Percentiles rank a stretch among this genome's conserved stretches.
These are phyloP conservation scores for Isoperla grammatica DNA, from an alignment of 2,888 invertebrate genomes.

Conservation along the genomic window DNA sequence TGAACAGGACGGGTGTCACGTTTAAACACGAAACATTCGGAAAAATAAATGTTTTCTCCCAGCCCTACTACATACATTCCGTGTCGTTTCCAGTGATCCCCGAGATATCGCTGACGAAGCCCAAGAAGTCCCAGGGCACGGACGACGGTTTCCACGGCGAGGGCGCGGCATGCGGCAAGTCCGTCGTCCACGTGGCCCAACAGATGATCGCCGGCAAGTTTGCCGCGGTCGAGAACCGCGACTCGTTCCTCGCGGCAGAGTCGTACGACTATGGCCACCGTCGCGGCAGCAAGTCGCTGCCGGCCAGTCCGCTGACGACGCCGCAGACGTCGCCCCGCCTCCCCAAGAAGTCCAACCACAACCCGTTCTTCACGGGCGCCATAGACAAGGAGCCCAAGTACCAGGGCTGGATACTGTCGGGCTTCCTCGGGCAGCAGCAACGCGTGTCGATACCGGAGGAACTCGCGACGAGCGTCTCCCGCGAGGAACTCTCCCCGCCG, in stretches of 20 bases:
- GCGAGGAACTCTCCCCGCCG: slow-evolving; percentile 15
- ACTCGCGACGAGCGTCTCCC: slow-evolving; percentile 49
- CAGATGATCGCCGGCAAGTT: slow-evolving; percentile 44
- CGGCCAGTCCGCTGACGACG: slow-evolving; percentile 60
- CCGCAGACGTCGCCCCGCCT: slow-evolving; percentile 47
- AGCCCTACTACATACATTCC: background rate
- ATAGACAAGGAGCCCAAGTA: slow-evolving; percentile 38
- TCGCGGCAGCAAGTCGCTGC: slow-evolving; percentile 65
- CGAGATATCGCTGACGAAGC: slow-evolving; percentile 12
- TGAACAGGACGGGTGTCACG: too few relatives aligned
- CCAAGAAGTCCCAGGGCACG: slow-evolving; percentile 51
- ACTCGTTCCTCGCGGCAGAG: slow-evolving; percentile 33
- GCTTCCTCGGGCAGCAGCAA: slow-evolving; percentile 53
- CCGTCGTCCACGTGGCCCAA: slow-evolving; percentile 53
- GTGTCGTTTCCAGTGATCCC: slow-evolving; percentile 7
- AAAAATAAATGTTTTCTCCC: too few relatives aligned
- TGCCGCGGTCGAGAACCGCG: slow-evolving; percentile 35
- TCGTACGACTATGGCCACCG: slow-evolving; percentile 45
- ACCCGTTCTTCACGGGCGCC: slow-evolving; percentile 57
- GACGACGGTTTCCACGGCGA: slow-evolving; percentile 66
- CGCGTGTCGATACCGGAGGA: slow-evolving; percentile 34
- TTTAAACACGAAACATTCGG: too few relatives aligned
- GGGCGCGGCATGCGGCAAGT: slow-evolving; percentile 62
- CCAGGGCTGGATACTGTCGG: slow-evolving; percentile 59
- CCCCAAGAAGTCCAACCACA: slow-evolving; percentile 42